phyloP scores from a whole-genome alignment of 1,140 invertebrate genomes.

The Sminthurides bifidus region DNA sequence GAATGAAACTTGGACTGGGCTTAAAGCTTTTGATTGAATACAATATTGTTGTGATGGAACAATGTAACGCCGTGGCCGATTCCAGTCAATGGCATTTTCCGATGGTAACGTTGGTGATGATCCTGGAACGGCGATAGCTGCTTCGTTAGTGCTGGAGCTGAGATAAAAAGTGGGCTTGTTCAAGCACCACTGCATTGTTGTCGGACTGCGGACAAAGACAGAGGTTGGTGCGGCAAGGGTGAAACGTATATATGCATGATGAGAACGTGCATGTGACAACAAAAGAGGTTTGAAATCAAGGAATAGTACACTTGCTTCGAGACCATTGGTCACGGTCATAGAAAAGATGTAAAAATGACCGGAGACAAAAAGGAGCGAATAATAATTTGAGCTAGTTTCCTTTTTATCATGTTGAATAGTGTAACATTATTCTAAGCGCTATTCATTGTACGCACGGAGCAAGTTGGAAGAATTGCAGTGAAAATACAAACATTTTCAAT shows the following conservation, averaged over 20 bases:
- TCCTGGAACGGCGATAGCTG: too few relatives aligned
- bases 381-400: constrained; percentile 19
- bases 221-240: neutral
- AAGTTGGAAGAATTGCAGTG: neutral
- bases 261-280: too few relatives aligned
- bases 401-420: constrained; percentile 8
- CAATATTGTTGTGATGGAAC: too few relatives aligned
- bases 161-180: neutral
- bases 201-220: neutral
- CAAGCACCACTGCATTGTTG: neutral
- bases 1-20: too few relatives aligned
- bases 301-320: too few relatives aligned
- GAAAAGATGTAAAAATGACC: constrained; percentile 23
- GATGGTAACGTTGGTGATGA: too few relatives aligned
- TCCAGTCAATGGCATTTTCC: too few relatives aligned
- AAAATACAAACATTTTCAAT: neutral
- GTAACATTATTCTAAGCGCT: neutral
- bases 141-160: too few relatives aligned
- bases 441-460: neutral
- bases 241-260: neutral
- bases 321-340: constrained; percentile 21
- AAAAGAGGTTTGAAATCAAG: too few relatives aligned
- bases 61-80: too few relatives aligned
- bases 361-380: constrained; percentile 18
- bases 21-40: too few relatives aligned